Percentiles rank a stretch among this genome's conserved stretches.
These are phyloP conservation scores for Muntiacus muntjak DNA, from an alignment of 2,113 vertebrate genomes.

Conservation along the genomic window DNA sequence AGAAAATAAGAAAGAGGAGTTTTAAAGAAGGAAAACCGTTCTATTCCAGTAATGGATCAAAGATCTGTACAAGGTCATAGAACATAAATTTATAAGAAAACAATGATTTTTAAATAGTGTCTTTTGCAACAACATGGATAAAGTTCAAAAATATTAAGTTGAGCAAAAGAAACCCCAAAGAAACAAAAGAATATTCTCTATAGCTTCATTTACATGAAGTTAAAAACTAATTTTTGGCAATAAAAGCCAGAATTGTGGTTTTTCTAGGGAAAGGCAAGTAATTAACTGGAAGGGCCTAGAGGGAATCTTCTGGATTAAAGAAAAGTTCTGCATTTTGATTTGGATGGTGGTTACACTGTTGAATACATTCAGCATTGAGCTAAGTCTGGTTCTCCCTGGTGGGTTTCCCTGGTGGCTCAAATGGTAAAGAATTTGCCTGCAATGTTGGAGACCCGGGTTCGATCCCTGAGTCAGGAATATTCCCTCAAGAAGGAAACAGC, in stretches of 20 bases:
- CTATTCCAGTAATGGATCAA: background rate
- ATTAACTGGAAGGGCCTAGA: background rate
- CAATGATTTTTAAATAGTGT: background rate
- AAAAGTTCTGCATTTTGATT: background rate
- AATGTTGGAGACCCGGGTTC: background rate
- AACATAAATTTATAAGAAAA: background rate
- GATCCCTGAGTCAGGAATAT: background rate
- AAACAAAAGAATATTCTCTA: background rate
- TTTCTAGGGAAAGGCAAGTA: background rate
- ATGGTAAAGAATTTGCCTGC: background rate
- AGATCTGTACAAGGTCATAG: background rate
- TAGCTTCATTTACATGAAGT: background rate
- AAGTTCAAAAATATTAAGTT: constrained; percentile 24
- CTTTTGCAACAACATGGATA: background rate
- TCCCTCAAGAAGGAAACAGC: background rate
- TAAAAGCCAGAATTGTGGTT: background rate
- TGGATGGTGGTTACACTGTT: background rate
- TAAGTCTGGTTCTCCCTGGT: background rate
- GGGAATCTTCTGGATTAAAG: background rate
- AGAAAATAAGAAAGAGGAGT: background rate
- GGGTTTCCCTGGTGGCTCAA: background rate
- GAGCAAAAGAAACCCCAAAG: background rate
- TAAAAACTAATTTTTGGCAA: background rate
- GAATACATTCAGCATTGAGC: background rate
- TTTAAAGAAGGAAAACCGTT: background rate